Evolutionary conservation across 1,140 invertebrate species (phyloP).

Genomic region (Littorina saxatilis): DNA sequence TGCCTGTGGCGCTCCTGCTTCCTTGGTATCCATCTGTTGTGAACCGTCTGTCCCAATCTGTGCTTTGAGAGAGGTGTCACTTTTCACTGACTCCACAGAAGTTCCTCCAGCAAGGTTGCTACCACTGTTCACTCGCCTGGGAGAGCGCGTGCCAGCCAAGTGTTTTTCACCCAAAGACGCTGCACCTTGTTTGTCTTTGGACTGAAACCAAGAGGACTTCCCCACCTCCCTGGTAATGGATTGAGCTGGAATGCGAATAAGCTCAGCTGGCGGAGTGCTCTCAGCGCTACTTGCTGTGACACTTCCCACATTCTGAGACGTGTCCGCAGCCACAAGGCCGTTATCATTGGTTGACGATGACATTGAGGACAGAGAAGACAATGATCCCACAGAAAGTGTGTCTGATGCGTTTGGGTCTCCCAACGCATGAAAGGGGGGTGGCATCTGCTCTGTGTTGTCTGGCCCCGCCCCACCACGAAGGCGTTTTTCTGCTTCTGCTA

Average conservation of each 20-base stretch:
- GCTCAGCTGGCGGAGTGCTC: background rate
- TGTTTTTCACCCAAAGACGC: background rate
- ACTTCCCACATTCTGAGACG: background rate
- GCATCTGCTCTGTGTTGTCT: background rate
- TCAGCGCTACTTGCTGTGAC: background rate
- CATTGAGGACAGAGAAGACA: background rate
- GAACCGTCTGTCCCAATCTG: no score
- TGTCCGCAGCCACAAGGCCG: background rate
- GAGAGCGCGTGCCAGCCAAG: no score
- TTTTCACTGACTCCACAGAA: no score
- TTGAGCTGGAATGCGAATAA: conserved; percentile 23
- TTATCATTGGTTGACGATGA: conserved; percentile 1
- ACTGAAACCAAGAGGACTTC: conserved; percentile 12
- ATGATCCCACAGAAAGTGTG: background rate
- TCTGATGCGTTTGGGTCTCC: background rate
- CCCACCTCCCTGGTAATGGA: conserved; percentile 31
- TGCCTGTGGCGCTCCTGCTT: background rate
- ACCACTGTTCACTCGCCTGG: no score
- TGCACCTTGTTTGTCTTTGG: background rate
- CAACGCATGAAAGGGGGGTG: background rate
- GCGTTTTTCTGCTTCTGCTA: conserved; percentile 65
- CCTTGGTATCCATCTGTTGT: background rate
- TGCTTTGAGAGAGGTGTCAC: no score
- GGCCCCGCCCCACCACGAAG: conserved; percentile 36
- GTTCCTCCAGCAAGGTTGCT: no score